These are phyloP conservation scores for Mamestra brassicae DNA, from an alignment of 2,888 invertebrate species.

Conservation along the genomic window DNA sequence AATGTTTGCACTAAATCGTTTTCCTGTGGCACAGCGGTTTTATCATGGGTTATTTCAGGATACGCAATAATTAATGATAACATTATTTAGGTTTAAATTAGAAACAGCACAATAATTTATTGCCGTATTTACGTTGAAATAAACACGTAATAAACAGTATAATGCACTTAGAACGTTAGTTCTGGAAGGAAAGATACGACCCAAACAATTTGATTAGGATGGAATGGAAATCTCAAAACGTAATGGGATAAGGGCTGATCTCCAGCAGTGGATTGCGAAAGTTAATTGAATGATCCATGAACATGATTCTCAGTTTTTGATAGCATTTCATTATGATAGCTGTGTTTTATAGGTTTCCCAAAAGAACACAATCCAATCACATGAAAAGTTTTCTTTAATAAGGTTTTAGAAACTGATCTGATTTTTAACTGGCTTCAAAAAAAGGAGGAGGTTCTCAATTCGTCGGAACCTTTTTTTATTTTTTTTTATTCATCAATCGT, in stretches of 20 bases:
- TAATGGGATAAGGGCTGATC: no score
- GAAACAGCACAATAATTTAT: background rate
- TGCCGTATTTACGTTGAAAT: constrained; percentile 5
- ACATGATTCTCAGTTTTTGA: background rate
- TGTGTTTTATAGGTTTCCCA: no score
- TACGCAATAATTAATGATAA: constrained; percentile 13
- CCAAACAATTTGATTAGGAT: background rate
- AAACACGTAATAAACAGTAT: constrained; percentile 1
- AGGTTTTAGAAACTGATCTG: no score
- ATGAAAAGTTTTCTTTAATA: no score
- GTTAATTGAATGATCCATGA: background rate
- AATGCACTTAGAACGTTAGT: constrained; percentile 1
- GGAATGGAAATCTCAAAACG: no score
- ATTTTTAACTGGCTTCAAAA: no score
- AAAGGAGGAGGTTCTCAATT: no score
- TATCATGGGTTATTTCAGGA: constrained; percentile 20
- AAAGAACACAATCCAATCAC: no score
- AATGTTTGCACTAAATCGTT: background rate
- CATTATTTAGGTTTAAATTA: constrained; percentile 12
- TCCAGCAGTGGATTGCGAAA: background rate
- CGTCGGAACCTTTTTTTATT: no score
- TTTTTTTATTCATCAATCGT: no score
- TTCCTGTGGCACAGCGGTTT: background rate
- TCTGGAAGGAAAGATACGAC: background rate
- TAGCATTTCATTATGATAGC: background rate